These are phyloP conservation scores for Coregonus suidteri DNA, from an alignment of 2,797 vertebrate genomes.

Conservation along the genomic window DNA sequence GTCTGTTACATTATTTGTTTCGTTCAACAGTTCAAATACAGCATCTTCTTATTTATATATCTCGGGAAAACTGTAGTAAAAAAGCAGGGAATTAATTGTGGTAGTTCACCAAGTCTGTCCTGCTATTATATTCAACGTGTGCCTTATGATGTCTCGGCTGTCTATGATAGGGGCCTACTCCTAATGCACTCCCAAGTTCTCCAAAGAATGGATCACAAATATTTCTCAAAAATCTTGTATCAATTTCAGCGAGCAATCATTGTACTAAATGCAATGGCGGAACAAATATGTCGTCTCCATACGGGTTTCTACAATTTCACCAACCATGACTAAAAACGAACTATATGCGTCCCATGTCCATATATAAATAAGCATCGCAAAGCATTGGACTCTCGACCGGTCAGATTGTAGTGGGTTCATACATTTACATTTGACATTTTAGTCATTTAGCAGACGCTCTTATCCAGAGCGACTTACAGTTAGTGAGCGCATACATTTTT, in stretches of 20 bases:
- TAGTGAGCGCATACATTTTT: too few species aligned
- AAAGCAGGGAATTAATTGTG: not conserved
- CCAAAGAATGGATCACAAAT: not conserved
- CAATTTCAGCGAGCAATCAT: not conserved
- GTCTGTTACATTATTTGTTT: not conserved
- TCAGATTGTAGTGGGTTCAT: not conserved
- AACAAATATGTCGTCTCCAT: not conserved
- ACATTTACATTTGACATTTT: not conserved
- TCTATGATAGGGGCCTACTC: not conserved
- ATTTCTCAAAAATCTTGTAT: not conserved
- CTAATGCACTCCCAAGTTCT: not conserved
- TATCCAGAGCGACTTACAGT: too few species aligned
- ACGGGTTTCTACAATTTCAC: not conserved
- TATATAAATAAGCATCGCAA: not conserved
- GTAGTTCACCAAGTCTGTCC: not conserved
- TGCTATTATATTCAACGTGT: not conserved
- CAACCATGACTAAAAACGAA: not conserved
- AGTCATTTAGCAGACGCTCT: too few species aligned
- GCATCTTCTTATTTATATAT: not conserved
- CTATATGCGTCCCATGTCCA: not conserved
- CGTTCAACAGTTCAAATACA: not conserved
- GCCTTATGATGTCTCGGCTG: not conserved
- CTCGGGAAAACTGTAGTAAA: not conserved
- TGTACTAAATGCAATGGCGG: not conserved
- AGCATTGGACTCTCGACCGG: not conserved